phyloP scores from a whole-genome alignment of 2,113 vertebrate species.

The Bujurquina vittata region DNA sequence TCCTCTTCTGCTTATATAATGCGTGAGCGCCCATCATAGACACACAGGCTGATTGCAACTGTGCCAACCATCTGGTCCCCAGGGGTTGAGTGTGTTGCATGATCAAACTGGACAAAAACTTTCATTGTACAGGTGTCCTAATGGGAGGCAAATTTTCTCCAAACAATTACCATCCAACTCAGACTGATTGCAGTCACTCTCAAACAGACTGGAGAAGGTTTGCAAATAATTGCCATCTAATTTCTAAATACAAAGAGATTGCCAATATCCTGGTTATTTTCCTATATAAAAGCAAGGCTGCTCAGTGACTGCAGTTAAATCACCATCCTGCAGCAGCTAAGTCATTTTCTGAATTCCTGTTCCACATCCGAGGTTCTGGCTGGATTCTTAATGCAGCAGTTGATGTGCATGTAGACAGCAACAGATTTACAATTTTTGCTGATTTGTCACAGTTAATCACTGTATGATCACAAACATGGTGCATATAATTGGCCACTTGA shows the following conservation, averaged over 20 bases:
- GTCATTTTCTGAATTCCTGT: neutral
- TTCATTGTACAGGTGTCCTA: neutral
- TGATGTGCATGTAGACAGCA: neutral
- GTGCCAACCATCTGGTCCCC: neutral
- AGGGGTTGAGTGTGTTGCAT: neutral
- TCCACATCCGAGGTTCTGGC: neutral
- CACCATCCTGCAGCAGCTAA: neutral
- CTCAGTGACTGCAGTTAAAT: neutral
- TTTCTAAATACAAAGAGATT: neutral
- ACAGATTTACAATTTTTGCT: neutral
- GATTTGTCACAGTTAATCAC: neutral
- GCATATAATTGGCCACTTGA: neutral
- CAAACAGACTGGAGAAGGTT: neutral
- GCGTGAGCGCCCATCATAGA: neutral
- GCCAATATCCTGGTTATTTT: neutral
- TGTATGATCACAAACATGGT: neutral
- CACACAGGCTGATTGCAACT: neutral
- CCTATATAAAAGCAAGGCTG: neutral
- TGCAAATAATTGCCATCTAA: neutral
- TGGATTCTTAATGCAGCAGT: neutral
- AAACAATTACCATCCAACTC: neutral
- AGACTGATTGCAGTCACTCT: neutral
- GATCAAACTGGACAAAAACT: neutral
- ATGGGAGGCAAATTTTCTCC: neutral
- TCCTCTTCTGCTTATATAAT: too few species aligned